A percentile compares a stretch with the other conserved stretches of the same genome.
Evolutionary conservation across 2,113 vertebrate genomes (phyloP).

Genomic region (Stegostoma tigrinum): DNA sequence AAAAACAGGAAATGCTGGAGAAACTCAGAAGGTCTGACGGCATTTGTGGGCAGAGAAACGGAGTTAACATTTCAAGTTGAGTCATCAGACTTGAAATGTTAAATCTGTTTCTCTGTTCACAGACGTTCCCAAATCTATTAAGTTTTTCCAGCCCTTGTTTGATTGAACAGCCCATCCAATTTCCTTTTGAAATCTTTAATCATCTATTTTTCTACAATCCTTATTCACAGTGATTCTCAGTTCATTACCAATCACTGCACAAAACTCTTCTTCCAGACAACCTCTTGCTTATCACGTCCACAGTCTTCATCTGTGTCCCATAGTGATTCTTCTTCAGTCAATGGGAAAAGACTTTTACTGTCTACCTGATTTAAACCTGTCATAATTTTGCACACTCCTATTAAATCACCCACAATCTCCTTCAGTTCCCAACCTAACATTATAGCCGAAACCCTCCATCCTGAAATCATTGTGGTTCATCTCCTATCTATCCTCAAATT

Average conservation of each 20-base stretch:
- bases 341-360: not conserved
- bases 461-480: not conserved
- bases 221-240: not conserved
- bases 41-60: too few species aligned
- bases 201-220: not conserved
- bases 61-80: too few species aligned
- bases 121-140: too few species aligned
- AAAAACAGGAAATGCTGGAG: too few species aligned
- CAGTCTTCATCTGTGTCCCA: not conserved
- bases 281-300: too few species aligned
- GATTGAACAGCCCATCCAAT: not conserved
- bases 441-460: not conserved
- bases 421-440: not conserved
- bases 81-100: too few species aligned
- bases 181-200: not conserved
- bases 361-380: not conserved
- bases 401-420: not conserved
- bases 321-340: not conserved
- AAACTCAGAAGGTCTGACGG: too few species aligned
- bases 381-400: not conserved
- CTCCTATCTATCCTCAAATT: not conserved
- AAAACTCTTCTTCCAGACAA: not conserved
- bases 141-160: too few species aligned
- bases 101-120: too few species aligned
- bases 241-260: not conserved